phyloP scores from a whole-genome alignment of 2,113 vertebrate species.

The Anseranas semipalmata region DNA sequence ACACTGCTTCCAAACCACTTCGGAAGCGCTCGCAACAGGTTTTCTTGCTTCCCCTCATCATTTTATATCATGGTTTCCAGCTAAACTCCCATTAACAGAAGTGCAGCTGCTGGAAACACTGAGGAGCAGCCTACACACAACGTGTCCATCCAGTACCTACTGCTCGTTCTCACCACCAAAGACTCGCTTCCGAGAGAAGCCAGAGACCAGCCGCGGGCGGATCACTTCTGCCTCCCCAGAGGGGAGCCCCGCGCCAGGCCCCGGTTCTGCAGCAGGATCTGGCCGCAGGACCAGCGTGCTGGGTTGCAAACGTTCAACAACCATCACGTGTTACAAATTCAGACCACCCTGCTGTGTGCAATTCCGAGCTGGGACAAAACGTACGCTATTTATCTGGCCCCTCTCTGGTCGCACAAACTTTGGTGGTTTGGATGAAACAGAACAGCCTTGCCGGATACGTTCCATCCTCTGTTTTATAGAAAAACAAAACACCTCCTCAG shows the following conservation, averaged over 20 bases:
- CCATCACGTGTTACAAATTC: background rate
- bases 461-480: background rate
- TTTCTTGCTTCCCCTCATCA: background rate
- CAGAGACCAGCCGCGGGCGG: fast-evolving
- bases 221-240: background rate
- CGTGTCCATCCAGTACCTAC: background rate
- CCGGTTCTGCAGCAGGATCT: background rate
- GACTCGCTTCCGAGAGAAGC: background rate
- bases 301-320: background rate
- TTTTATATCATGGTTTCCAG: background rate
- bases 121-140: background rate
- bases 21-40: background rate
- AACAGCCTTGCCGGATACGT: background rate
- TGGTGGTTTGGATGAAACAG: background rate
- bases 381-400: background rate
- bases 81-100: too few species aligned
- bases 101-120: too few species aligned
- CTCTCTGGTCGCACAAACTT: background rate
- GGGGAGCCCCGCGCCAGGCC: background rate
- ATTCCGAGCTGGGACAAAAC: background rate
- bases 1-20: background rate
- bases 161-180: background rate
- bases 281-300: background rate
- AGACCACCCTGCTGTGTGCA: background rate
- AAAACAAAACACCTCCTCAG: background rate